Evolutionary conservation across 2,113 vertebrate genomes (phyloP), one percentile per base, ranked within the genome.

Genomic region (Cottus gobio): DNA sequence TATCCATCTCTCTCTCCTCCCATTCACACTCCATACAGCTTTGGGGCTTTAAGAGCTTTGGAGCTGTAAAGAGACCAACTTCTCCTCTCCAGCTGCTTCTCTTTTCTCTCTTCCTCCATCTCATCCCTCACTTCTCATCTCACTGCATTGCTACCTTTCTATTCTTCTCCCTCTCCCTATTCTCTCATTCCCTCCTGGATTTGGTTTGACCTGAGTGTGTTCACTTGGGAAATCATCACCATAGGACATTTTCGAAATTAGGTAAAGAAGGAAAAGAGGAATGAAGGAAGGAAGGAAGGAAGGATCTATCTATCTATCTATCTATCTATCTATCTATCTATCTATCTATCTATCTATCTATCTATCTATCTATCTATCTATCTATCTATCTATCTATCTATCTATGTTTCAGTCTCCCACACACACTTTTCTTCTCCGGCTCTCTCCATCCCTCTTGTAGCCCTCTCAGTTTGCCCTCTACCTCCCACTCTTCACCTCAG

Each of bases 401-500:
- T 72, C 79, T 75, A 65, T 87, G 42, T 68, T 82, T 71, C 76
- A 28, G 31, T 79, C 90, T 90, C 89, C 89, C 90, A 92, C 91
- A 85, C 93, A 85, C 63, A 85, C 75, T 82, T 83, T 79, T 89
- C 84, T 79, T 81, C 79, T 73, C 60, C 62, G 66, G 72, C 77
- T 85, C 86, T 90, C 84, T 92, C 87, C 80, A 86, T 93, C 80
- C 85, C 89, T 92, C 89, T 87, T 81, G 80, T 88, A 90, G 83
- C 87, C 90, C 86, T 92, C 89, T 92, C 90, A 86, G 79, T 85
- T 87, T 93, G 92, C 86, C 93, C 93, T 93, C 88, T 91, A 67
- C 92, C 93, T 91, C 93, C 93, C 91, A 94, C 93, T 91, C 93
- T 62, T 90, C 91, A 91, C 91, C 93, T 92, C 86, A 24, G 28